Evolutionary conservation across 2,888 invertebrate genomes (phyloP).

Genomic region (Pristionchus entomophagus): DNA sequence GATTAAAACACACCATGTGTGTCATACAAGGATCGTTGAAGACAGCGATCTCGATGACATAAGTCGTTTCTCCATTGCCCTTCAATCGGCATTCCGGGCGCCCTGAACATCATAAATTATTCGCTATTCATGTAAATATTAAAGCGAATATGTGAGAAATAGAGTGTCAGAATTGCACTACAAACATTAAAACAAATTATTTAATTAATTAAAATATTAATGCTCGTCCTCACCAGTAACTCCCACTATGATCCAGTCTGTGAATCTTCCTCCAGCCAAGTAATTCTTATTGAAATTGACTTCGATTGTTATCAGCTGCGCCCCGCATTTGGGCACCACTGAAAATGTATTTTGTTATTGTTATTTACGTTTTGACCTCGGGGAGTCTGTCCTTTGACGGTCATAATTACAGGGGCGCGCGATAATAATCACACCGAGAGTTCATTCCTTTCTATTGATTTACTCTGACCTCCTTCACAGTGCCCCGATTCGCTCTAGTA

Average conservation of each 20-base stretch:
- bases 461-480: background rate
- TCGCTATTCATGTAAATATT: too few species aligned
- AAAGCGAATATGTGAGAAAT: too few species aligned
- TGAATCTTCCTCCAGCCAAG: slow-evolving; percentile 67
- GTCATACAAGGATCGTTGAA: slow-evolving; percentile 74
- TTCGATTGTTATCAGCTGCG: slow-evolving; percentile 69
- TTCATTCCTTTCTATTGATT: background rate
- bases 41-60: slow-evolving; percentile 74
- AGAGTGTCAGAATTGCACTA: too few species aligned
- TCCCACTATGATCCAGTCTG: slow-evolving; percentile 73
- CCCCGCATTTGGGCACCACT: slow-evolving; percentile 71
- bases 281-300: slow-evolving; percentile 67
- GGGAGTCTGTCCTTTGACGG: background rate
- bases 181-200: too few species aligned
- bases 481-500: too few species aligned
- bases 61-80: slow-evolving; percentile 74
- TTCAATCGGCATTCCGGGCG: slow-evolving; percentile 69
- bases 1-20: slow-evolving; percentile 59
- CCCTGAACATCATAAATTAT: too few species aligned
- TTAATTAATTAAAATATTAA: too few species aligned
- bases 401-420: background rate
- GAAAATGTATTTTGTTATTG: slow-evolving; percentile 49
- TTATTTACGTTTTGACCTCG: background rate
- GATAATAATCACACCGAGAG: background rate
- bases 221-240: slow-evolving; percentile 63